Evolutionary conservation across 2,113 vertebrate genomes (phyloP), one percentile per base, ranked within the genome.

Genomic region (Trogon melanurus): DNA sequence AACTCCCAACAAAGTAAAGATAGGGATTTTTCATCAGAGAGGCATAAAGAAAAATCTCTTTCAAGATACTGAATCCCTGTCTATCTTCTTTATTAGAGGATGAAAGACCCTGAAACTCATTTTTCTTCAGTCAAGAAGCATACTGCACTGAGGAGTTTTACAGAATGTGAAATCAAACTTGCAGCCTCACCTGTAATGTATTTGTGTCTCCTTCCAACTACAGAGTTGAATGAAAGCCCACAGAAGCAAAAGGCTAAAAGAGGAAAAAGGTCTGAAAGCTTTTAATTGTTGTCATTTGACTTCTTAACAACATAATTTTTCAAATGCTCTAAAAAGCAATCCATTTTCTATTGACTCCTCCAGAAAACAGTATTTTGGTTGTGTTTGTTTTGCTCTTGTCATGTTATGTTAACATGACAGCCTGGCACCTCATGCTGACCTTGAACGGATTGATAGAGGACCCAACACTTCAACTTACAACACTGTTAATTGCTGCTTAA

Each of bases 391-490:
- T 91, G 71, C 32, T 93, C 73, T 90, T 34, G 3, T 79, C 13
- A 14, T 13, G 29, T 56, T 76, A 88, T n/a, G n/a, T 79, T 74
- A 96, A 66, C 53, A 51, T 67, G 82, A 95, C 79, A 88, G 60
- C 47, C 61, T 80, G 75, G 75, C 72, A 91, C 64, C 90, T 81
- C 53, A 80, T 48, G 72, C 48, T 93, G 82, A 70, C 82, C 64
- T 83, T 91, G 41, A 91, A 47, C 64, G 82, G 85, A 90, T 58
- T 90, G 56, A 94, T 15, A 85, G 71, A 96, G 32, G 26, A 83
- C 23, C 23, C 56, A 80, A 44, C 64, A 86, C 34, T 60, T 71
- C 47, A 88, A 83, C 23, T 80, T 83, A 78, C 88, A 94, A 86
- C 3, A 4, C 64, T 60, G 22, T 76, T 47, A 93, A 36, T 13